Evolutionary conservation across 1,140 invertebrate genomes (phyloP), one percentile per base, ranked within the genome.

Genomic region (Drosophila aff.): DNA sequence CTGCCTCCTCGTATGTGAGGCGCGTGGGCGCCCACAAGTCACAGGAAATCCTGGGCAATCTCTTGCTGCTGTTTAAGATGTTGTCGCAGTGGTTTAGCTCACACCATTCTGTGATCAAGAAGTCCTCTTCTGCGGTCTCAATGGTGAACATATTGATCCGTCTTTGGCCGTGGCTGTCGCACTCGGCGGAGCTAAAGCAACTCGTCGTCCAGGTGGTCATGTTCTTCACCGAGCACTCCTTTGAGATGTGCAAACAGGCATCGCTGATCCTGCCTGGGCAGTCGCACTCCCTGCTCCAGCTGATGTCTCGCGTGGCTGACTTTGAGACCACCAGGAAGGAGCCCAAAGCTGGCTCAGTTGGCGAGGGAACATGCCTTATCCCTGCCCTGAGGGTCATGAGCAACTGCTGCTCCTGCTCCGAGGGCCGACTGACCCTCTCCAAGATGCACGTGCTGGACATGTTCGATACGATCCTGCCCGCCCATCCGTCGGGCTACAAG

Each of bases 381-480:
- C 49, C 72, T 26, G 74, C 81, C 1, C 23, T 92, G 21, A 69
- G 90, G 5, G 67, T 86, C 0, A 81, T 92, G 59, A 76, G 67
- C 23, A 92, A 92, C 13, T 92, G 92, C 57, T 91, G 91, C 62
- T 72, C 78, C 6, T 91, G 83, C 21, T 15, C 63, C 11, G 91
- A 92, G 38, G 92, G 90, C 1, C 83, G 92, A 8, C 40, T 77
- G 7, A 76, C 67, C 57, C 53, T 92, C 4, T 23, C 55, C 18
- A 92, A 92, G 57, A 67, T 87, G 78, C 92, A 89, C 36, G 81
- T 94, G 10, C 82, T 94, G 43, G 91, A 93, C 67, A 87, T 91
- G 59, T 81, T 94, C 4, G 79, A 87, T 26, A 91, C 84, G 7
- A 75, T 94, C 21, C 49, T 90, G 8, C 86, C 85, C 1, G 47